These are phyloP conservation scores for Rhagonycha fulva DNA, from an alignment of 2,888 invertebrate species.

Conservation along the genomic window DNA sequence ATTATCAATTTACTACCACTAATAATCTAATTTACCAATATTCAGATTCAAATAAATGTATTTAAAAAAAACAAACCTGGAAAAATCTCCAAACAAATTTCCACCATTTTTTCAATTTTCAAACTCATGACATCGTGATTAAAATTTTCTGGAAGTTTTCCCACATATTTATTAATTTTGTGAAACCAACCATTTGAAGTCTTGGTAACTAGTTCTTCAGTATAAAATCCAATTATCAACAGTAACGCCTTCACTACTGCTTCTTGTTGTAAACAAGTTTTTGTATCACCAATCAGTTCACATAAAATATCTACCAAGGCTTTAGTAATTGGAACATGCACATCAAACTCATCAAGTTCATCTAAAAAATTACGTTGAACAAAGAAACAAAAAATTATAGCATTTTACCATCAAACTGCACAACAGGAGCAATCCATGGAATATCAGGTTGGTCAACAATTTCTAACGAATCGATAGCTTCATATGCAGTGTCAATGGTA, in stretches of 20 bases:
- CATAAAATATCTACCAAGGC: conserved; percentile 56
- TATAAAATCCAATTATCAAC: conserved; percentile 53
- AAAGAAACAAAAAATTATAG: background rate
- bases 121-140: conserved; percentile 41
- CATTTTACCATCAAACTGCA: conserved; percentile 35
- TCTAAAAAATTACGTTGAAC: conserved; percentile 46
- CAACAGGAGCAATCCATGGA: conserved; percentile 1
- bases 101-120: conserved; percentile 45
- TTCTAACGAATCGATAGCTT: conserved; percentile 51
- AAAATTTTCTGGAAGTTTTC: conserved; percentile 36
- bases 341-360: conserved; percentile 59
- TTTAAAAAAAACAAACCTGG: conserved; percentile 43
- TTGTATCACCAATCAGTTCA: conserved; percentile 56
- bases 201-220: conserved; percentile 46
- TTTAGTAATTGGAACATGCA: conserved; percentile 56
- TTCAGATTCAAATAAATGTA: background rate
- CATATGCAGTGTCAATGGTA: conserved; percentile 64
- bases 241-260: conserved; percentile 57
- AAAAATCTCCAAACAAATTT: conserved; percentile 40
- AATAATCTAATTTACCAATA: too few relatives aligned
- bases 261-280: conserved; percentile 56
- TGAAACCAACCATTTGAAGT: conserved; percentile 30
- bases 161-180: conserved; percentile 40
- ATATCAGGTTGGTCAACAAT: conserved; percentile 17
- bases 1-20: too few relatives aligned